These are phyloP conservation scores for Carlito syrichta DNA, from an alignment of 2,113 vertebrate genomes.

Conservation along the genomic window DNA sequence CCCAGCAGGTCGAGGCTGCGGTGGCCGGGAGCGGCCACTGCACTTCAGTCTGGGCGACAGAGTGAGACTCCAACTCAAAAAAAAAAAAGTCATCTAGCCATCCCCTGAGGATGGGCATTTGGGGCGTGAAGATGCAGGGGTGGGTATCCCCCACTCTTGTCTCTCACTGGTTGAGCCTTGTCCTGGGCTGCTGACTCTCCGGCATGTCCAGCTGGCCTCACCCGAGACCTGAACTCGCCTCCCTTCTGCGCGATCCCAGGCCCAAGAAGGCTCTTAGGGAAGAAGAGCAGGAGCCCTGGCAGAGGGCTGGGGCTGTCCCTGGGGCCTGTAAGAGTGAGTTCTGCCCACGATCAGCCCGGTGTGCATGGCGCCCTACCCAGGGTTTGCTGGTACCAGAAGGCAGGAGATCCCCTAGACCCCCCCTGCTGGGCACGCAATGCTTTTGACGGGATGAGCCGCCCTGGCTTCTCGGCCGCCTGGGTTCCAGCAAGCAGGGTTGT, in stretches of 20 bases:
- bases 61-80: too few species aligned
- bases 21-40: too few species aligned
- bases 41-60: too few species aligned
- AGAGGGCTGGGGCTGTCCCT: background rate
- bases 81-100: background rate
- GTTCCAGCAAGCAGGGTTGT: background rate
- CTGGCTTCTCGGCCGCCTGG: background rate
- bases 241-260: rapidly evolving
- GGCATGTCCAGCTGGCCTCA: background rate
- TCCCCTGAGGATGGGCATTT: background rate
- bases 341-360: background rate
- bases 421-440: background rate
- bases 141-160: background rate
- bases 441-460: background rate
- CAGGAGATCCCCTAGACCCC: background rate
- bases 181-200: background rate
- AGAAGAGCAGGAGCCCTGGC: rapidly evolving
- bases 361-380: background rate
- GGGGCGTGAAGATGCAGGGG: background rate
- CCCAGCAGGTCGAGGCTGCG: too few species aligned
- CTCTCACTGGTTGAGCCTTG: background rate
- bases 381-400: background rate
- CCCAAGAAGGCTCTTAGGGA: background rate
- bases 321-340: background rate
- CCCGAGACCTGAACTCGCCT: background rate